Base-by-base conservation (phyloP, 2,888 invertebrate species). In the Cantharis rustica region DNA sequence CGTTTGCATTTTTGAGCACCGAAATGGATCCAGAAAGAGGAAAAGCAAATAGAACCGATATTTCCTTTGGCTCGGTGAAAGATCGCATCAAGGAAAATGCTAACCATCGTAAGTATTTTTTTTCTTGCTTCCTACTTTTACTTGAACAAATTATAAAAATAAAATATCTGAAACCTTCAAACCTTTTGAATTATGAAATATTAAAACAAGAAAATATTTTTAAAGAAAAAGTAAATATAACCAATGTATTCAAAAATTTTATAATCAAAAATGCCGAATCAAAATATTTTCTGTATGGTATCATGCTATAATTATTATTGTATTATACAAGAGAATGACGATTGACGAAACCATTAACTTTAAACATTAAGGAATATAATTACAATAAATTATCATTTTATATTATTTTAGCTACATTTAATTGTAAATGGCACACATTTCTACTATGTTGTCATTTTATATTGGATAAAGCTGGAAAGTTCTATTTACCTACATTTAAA, bases 11-110 rank as follows among this genome's bases (percentile, higher is more conserved):
- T 66, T 20, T 66, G 23, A 20, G 13, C 9, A 31, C 3, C 13
- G 68, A 27, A 10, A 77, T 77, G 77, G 77, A 77, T 71, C n/a
- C 61, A 4, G 77, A 77, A 74, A 61, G 77, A 16, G 69, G 69
- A 31, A 31, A 73, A 11, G 5, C 16, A 3, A 73, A 70, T n/a
- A 47, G 47, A 66, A 68, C 61, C 17, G 76, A 73, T 4, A 11
- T 77, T 31, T 68, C 74, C 13, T 61, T 73, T 26, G 61, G 17
- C 20, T 77, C 74, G 0, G 17, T 77, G 10, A 73, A 68, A 27
- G 63, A 71, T 20, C 71, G 64, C 61, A 16, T 77, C 69, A 77
- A 71, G 27, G 77, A 77, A 47, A 77, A 74, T 31, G 77, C 74
- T 3, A 74, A 74, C 20, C 77, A 77, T 71, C 77, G 77, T 77